Conservation (phyloP, 2,888 invertebrate species). For the Chrysolina oricalcia region DNA sequence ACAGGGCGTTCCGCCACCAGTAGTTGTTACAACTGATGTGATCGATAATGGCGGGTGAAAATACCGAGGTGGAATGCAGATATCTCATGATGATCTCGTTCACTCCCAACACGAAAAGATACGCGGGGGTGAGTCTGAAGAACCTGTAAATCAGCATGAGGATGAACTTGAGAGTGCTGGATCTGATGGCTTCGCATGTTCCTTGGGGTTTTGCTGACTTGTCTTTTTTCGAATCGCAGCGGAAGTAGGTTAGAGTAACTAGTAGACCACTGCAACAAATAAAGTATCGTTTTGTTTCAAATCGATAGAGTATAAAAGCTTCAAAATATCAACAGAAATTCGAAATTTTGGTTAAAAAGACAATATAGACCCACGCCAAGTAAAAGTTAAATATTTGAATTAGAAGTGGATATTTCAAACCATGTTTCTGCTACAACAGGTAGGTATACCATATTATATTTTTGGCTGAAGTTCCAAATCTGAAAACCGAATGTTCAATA, state of each 20-base stretch:
- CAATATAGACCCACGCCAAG: too few species aligned
- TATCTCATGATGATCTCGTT: conserved; percentile 83
- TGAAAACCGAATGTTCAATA: too few species aligned
- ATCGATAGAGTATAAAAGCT: too few species aligned
- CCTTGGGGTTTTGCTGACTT: conserved; percentile 64
- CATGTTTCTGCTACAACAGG: too few species aligned
- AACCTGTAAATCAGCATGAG: conserved; percentile 78
- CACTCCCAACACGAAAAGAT: conserved; percentile 84
- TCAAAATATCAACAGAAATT: too few species aligned
- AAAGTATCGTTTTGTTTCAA: neutral
- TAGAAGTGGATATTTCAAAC: too few species aligned
- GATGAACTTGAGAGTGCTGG: conserved; percentile 70
- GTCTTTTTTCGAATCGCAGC: conserved; percentile 76
- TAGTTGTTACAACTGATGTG: conserved; percentile 83
- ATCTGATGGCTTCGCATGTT: conserved; percentile 70
- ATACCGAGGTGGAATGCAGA: conserved; percentile 80
- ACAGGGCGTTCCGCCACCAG: conserved; percentile 91
- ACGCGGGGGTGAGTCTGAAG: conserved; percentile 85
- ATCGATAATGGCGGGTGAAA: conserved; percentile 82
- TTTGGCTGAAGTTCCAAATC: too few species aligned
- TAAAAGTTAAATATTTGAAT: too few species aligned
- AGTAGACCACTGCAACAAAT: conserved; percentile 78
- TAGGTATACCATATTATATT: too few species aligned
- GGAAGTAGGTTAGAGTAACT: conserved; percentile 82
- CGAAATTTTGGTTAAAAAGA: too few species aligned